Evolutionary conservation across 2,113 vertebrate genomes (phyloP), one percentile per base, ranked within the genome.

Genomic region (Aegotheles bennettii): DNA sequence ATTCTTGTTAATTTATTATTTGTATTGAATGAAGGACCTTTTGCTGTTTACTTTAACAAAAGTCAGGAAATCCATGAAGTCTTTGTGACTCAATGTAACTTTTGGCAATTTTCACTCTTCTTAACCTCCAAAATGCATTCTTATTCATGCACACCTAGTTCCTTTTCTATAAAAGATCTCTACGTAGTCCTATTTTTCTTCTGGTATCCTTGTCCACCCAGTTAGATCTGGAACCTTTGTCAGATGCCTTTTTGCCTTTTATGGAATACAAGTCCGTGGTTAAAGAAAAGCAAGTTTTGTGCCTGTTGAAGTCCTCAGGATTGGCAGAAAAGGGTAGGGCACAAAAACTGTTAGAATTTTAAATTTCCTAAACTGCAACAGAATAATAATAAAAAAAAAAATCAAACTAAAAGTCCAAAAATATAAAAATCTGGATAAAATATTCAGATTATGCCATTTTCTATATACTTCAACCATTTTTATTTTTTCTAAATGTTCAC

Each of bases 1-100:
- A 80, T 90, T 89, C n/a, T 69, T 87, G 36, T 35, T 79, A 78
- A 84, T 79, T 91, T 48, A 31, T 84, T 94, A 78, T 73, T 92
- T 92, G 15, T 65, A 35, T 83, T 20, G 5, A 90, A 86, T 13
- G 86, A 78, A 94, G 28, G 33, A 88, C 26, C 26, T 83, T 92
- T 80, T 91, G 26, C 56, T 64, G 13, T 82, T 87, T 87, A 61
- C 23, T 71, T 83, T 50, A 61, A 83, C 40, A 76, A 51, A 56
- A 80, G 65, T 59, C 74, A 76, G 38, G 78, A 88, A 94, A 94
- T 57, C 28, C 6, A 11, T 31, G 7, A 68, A 63, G 63, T 65
- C 31, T 60, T 7, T 64, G 31, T 88, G 84, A 71, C 36, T 91
- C 19, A 56, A 9, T 43, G 17, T 47, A 53, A 74, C 54, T 84